Evolutionary conservation across 2,888 invertebrate species (phyloP).

Genomic region (Philereme transversata): DNA sequence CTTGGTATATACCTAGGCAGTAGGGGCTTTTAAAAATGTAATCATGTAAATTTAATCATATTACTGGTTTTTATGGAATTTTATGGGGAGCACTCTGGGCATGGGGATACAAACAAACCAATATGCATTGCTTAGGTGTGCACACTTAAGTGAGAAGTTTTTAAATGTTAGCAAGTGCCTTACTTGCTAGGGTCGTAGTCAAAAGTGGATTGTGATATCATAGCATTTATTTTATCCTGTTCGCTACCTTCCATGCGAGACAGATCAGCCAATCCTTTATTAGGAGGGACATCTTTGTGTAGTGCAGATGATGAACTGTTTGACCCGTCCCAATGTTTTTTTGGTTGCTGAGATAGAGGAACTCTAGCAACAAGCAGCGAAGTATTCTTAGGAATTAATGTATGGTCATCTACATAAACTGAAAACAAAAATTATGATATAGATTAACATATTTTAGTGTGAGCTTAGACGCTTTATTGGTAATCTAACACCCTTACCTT

Average conservation of each 20-base stretch:
- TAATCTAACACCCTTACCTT: constrained; percentile 85
- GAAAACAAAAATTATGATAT: constrained; percentile 42
- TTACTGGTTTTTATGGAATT: no score
- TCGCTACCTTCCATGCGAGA: constrained; percentile 96
- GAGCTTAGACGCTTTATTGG: no score
- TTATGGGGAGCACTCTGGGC: no score
- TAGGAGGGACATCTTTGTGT: constrained; percentile 78
- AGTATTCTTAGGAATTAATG: constrained; percentile 98
- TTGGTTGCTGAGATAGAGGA: constrained; percentile 91
- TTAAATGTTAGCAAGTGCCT: constrained; percentile 55
- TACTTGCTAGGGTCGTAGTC: constrained; percentile 99
- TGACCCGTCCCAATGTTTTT: constrained; percentile 89
- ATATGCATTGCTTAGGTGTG: no score
- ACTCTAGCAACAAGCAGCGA: constrained; percentile 97
- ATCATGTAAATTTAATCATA: no score
- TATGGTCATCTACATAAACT: constrained; percentile 96
- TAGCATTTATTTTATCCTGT: constrained; percentile 98
- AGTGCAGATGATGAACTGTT: constrained; percentile 72
- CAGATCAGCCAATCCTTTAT: constrained; percentile 90
- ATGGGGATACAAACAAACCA: no score
- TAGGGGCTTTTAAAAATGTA: no score
- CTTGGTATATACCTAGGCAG: no score
- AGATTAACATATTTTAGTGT: no score
- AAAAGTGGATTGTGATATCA: constrained; percentile 98
- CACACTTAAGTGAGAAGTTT: no score